Evolutionary conservation across 2,888 invertebrate genomes (phyloP), one percentile per base, ranked within the genome.

Genomic region (Antitype chi): DNA sequence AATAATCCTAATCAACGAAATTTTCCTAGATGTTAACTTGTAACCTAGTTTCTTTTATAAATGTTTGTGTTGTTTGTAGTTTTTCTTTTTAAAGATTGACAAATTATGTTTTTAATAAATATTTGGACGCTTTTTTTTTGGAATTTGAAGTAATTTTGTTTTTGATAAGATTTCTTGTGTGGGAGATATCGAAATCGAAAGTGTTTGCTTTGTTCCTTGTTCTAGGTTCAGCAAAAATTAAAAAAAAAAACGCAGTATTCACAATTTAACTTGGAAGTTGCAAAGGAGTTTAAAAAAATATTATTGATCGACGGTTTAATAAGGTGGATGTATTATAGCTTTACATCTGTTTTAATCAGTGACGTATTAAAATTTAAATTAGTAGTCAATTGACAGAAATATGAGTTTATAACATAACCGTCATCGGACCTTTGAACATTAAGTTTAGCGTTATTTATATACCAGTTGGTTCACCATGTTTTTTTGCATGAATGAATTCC

Each of bases 401-500:
- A 78, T 74, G 55, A 69, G 20, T 64, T 74, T 17, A 32, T 47
- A 74, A 62, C 62, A 28, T 57, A 78, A 64, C 62, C 74, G 53
- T 47, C 47, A 57, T 57, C 67, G 47, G 63, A 11, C 55, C 55
- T 84, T 74, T 77, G 70, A 73, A 68, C 66, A 49, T 63, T n/a
- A 70, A 70, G 52, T 63, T 70, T 64, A 55, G 28, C 8, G 25
- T 69, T 68, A 77, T 85, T 78, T 76, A 76, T 64, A 66, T 28
- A 55, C 43, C 57, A 47, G 62, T 60, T 57, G 25, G n/a, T 11
- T 71, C 47, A 72, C 72, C 17, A 68, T 3, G 63, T 81, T 78
- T 81, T 32, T 85, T 87, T 87, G 81, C 84, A 78, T 85, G 82
- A 86, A 87, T 84, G 81, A 82, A 82, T 80, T 86, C 81, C 32